Evolutionary conservation across 2,888 invertebrate genomes (phyloP).

Genomic region (Baccha elongata): DNA sequence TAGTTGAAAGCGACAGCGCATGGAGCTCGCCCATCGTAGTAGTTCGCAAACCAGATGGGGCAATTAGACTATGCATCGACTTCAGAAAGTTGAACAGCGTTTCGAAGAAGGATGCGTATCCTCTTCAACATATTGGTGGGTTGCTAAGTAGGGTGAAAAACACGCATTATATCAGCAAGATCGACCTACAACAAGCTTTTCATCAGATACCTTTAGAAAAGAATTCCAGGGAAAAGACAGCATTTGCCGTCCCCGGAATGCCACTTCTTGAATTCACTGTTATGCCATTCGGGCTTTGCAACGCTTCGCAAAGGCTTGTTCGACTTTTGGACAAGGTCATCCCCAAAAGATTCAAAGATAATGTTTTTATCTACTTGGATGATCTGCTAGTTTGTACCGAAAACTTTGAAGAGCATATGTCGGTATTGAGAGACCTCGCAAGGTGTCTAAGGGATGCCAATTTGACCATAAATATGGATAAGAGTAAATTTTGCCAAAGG

Average conservation of each 20-base stretch:
- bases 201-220: constrained; percentile 18
- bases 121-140: not conserved
- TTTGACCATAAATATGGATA: too few species aligned
- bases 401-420: not conserved
- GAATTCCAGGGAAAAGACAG: constrained; percentile 13
- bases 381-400: too few species aligned
- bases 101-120: too few species aligned
- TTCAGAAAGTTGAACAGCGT: too few species aligned
- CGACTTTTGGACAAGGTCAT: not conserved
- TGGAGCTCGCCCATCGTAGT: constrained; percentile 9
- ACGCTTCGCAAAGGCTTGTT: too few species aligned
- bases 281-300: too few species aligned
- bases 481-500: too few species aligned
- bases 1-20: constrained; percentile 1
- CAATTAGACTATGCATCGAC: too few species aligned
- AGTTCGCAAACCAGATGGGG: not conserved
- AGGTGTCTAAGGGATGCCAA: not conserved
- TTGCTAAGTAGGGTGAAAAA: constrained; percentile 1
- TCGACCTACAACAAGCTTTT: constrained; percentile 18
- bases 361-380: too few species aligned
- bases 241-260: constrained; percentile 22
- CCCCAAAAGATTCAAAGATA: not conserved
- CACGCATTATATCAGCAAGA: constrained; percentile 10
- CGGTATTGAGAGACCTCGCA: not conserved
- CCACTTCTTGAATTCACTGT: constrained; percentile 3